These are phyloP conservation scores for Microdon myrmicae DNA, from an alignment of 2,888 invertebrate species.

Conservation along the genomic window DNA sequence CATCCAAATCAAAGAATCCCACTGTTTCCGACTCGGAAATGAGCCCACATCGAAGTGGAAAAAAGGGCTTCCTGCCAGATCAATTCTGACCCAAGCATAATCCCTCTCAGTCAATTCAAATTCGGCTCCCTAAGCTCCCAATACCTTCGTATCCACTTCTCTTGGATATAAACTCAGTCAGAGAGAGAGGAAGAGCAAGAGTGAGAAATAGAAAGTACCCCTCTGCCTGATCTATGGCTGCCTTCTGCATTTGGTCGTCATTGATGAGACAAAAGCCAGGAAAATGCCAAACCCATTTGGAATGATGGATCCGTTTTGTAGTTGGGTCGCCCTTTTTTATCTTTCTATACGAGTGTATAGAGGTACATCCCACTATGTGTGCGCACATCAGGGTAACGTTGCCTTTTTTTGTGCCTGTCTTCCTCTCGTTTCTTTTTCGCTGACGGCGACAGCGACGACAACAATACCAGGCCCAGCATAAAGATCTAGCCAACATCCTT, in stretches of 20 bases:
- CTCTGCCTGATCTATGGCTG: too few relatives aligned
- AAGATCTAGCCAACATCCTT: constrained; percentile 37
- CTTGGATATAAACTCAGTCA: constrained; percentile 2
- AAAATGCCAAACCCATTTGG: constrained; percentile 17
- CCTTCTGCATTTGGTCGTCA: too few relatives aligned
- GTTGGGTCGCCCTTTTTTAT: constrained; percentile 36
- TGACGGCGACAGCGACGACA: constrained; percentile 11
- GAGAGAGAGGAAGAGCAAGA: too few relatives aligned
- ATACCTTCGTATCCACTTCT: constrained; percentile 8
- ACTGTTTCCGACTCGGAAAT: too few relatives aligned
- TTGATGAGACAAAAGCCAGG: constrained; percentile 9
- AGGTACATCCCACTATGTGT: too few relatives aligned
- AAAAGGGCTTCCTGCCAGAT: too few relatives aligned
- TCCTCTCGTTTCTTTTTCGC: constrained; percentile 1
- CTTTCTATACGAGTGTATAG: constrained; percentile 30
- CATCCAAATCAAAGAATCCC: too few relatives aligned
- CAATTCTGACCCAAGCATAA: constrained; percentile 1
- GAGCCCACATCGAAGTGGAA: too few relatives aligned
- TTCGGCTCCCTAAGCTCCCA: constrained; percentile 18
- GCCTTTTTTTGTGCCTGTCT: constrained; percentile 4
- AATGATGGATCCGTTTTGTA: constrained; percentile 40
- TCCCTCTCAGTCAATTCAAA: constrained; percentile 25
- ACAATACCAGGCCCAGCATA: constrained; percentile 28
- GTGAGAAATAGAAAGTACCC: too few relatives aligned
- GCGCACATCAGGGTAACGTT: too few relatives aligned